Base-by-base conservation (phyloP, 2,797 vertebrate genomes). In the Dicrostonyx torquatus region DNA sequence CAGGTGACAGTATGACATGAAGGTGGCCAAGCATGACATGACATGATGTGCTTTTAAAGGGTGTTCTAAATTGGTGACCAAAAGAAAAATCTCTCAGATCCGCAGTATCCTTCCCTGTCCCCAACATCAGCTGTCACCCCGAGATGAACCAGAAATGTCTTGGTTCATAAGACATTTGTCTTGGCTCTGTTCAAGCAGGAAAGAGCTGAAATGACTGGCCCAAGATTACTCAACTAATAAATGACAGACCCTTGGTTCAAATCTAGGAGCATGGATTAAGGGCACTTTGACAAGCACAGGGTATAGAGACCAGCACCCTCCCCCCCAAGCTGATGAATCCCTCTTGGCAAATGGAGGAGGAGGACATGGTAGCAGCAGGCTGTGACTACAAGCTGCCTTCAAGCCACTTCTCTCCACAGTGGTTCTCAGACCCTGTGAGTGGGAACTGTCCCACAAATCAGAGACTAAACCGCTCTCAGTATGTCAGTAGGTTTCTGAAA, bases 211-310 rank as follows among this genome's bases (percentile, higher is more conserved):
- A 83, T 75, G 84, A 87, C 87, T 89, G 94, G 95, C 48, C 76
- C 50, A 90, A 92, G 91, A 87, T 94, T 87, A 87, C 64, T 93
- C 93, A 96, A 87, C 80, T 87, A 80, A 58, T 83, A 93, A 90
- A 84, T 53, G 80, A 87, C 89, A 95, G 86, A 83, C 12, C 79
- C 76, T 84, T 82, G 72, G 48, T 94, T 88, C 48, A 92, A 55
- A 88, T 90, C 20, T n/a, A 77, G 37, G 24, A 73, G 53, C 73
- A 29, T 40, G 62, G 62, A 26, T 40, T 78, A 53, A 11, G 6
- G 58, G 29, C 13, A 40, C 78, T 20, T 1, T 2, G 11, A 6
- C 58, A 78, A 22, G 43, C 17, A 77, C 50, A 45, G 72, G 62
- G 37, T 20, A n/a, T 45, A 48, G 53, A 48, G 24, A 24, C 6